These are phyloP conservation scores for Monochamus alternatus DNA, from an alignment of 2,888 invertebrate genomes.

Conservation along the genomic window DNA sequence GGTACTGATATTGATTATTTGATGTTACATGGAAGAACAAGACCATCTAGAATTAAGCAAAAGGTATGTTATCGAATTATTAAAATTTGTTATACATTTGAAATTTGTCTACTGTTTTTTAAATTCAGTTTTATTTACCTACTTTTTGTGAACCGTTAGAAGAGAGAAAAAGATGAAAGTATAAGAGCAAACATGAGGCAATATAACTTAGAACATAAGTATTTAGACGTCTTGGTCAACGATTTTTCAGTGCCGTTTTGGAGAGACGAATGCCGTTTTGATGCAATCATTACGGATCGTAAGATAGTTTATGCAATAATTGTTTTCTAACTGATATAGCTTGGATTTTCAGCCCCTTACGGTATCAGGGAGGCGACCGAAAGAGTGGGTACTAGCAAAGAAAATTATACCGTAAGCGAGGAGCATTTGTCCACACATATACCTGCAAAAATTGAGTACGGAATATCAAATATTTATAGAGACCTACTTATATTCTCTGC, in stretches of 20 bases:
- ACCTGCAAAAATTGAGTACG: slow-evolving; percentile 90
- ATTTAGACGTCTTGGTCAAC: slow-evolving; percentile 91
- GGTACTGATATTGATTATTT: slow-evolving; percentile 96
- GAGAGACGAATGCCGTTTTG: slow-evolving; percentile 81
- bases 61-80: slow-evolving; percentile 72
- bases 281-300: slow-evolving; percentile 98
- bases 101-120: slow-evolving; percentile 22
- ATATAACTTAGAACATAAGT: slow-evolving; percentile 83
- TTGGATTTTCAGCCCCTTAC: slow-evolving; percentile 88
- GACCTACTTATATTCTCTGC: slow-evolving; percentile 92
- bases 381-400: slow-evolving; percentile 81
- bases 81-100: slow-evolving; percentile 6
- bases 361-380: slow-evolving; percentile 96
- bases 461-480: slow-evolving; percentile 84
- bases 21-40: slow-evolving; percentile 90
- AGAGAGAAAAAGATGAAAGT: slow-evolving; percentile 87
- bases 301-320: slow-evolving; percentile 65
- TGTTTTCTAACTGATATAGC: neutral
- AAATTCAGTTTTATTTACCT: slow-evolving; percentile 46
- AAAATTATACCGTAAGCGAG: slow-evolving; percentile 77
- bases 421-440: slow-evolving; percentile 81
- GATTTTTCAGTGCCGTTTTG: slow-evolving; percentile 92
- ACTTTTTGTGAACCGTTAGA: slow-evolving; percentile 66
- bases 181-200: slow-evolving; percentile 91
- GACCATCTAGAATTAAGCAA: slow-evolving; percentile 85